Conservation (phyloP, 1,140 invertebrate species). For the Hirudo medicinalis region DNA sequence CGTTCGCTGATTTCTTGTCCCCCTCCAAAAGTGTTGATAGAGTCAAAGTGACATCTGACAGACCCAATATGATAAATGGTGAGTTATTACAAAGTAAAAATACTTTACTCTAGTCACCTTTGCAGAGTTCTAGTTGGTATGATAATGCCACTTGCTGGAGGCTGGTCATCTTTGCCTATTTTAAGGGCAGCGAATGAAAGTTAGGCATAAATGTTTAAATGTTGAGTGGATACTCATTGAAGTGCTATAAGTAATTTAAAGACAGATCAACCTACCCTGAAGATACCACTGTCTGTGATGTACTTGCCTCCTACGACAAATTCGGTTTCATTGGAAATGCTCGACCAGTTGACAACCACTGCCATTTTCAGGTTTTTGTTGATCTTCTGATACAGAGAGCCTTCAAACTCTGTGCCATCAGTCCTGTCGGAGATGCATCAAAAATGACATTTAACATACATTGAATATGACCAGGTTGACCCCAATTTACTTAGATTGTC, state of each 20-base stretch:
- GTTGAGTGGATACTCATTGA: too few relatives aligned
- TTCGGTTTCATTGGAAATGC: neutral
- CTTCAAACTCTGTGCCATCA: neutral
- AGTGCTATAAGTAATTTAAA: too few relatives aligned
- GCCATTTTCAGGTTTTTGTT: slow-evolving; percentile 6
- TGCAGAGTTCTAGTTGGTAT: neutral
- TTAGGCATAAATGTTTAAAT: too few relatives aligned
- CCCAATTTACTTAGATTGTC: too few relatives aligned
- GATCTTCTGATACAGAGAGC: slow-evolving; percentile 3
- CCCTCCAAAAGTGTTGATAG: slow-evolving; percentile 2
- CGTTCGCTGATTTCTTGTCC: neutral
- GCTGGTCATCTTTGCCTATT: neutral
- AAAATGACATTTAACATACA: neutral
- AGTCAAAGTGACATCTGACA: neutral
- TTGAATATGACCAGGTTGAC: neutral
- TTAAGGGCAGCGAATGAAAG: too few relatives aligned
- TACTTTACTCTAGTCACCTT: neutral
- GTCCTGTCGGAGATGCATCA: neutral
- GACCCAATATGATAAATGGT: neutral
- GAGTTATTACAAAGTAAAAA: neutral
- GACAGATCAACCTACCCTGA: neutral
- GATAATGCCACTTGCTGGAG: slow-evolving; percentile 1
- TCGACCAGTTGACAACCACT: neutral
- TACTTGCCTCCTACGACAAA: neutral
- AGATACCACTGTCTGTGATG: neutral